phyloP scores from a whole-genome alignment of 2,113 vertebrate genomes.

The Sceloporus tristichus region DNA sequence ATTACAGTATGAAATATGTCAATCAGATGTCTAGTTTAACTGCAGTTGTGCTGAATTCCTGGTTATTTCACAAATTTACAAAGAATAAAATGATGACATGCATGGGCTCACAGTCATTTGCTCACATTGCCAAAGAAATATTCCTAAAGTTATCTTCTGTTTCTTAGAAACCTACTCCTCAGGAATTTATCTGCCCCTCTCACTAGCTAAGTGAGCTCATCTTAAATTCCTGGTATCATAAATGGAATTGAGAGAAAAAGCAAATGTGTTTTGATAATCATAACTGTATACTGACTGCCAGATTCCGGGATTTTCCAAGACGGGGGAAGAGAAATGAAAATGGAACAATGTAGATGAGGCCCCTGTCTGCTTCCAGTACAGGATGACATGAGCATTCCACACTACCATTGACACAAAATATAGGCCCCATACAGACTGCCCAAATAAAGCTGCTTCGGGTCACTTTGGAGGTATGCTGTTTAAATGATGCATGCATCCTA shows the following conservation, averaged over 20 bases:
- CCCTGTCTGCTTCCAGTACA: not conserved
- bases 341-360: not conserved
- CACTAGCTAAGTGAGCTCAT: not conserved
- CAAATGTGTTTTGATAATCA: not conserved
- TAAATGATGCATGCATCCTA: too few relatives aligned
- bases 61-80: not conserved
- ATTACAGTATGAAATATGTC: not conserved
- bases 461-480: too few relatives aligned
- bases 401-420: not conserved
- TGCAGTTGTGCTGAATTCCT: not conserved
- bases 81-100: not conserved
- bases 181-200: not conserved
- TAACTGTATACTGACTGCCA: not conserved
- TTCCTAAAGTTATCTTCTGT: not conserved
- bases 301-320: not conserved
- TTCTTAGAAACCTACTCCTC: not conserved
- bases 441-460: too few relatives aligned
- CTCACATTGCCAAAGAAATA: not conserved
- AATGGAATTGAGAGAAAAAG: not conserved
- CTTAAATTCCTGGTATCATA: not conserved
- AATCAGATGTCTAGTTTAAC: not conserved
- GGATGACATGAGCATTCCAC: rapidly evolving
- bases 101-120: not conserved
- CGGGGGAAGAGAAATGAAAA: not conserved
- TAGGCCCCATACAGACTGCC: too few relatives aligned